Base-by-base conservation (phyloP, 2,888 invertebrate genomes). In the Fabriciana adippe region DNA sequence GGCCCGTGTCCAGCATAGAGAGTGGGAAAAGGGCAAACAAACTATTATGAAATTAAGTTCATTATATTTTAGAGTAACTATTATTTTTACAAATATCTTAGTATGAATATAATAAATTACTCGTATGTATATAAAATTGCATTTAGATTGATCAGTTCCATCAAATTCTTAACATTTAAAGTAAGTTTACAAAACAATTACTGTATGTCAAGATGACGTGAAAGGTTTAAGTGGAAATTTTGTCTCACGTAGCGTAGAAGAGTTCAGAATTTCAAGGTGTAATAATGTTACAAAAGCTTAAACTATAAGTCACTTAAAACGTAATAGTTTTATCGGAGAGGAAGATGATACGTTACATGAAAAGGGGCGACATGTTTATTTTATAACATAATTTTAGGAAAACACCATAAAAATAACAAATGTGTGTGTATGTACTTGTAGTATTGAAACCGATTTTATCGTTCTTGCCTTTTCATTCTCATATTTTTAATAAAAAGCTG, bases 271-370 rank as follows among this genome's bases (percentile, higher is more conserved):
- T 63, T 71, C 63, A 54, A 62, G 69, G 56, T 62, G 67, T 67
- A 66, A 71, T 67, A 65, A 59, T 57, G 63, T 69, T 67, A 68
- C 59, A 69, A 67, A 47, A 59, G 65, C 54, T 63, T 31, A 65
- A 70, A 67, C 69, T 71, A 62, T 64, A 71, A 69, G 64, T 67
- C 67, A 64, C 67, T 71, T 66, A 48, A 63, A 60, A 62, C 57
- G 57, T 68, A 64, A 71, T 67, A 69, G 69, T 69, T 69, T 71
- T 66, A 65, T 69, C 63, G 35, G 18, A 31, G 62, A 51, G 55
- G 67, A 69, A 71, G 65, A 67, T 53, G 14, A 35, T n/a, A 5
- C n/a, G 64, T 6, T 45, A 35, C 69, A 55, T 0, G 48, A 60
- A 65, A 35, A 2, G 21, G 14, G 51, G 61, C 60, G 50, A 15